Conservation (phyloP, 2,113 vertebrate species). For the Sylvia atricapilla region DNA sequence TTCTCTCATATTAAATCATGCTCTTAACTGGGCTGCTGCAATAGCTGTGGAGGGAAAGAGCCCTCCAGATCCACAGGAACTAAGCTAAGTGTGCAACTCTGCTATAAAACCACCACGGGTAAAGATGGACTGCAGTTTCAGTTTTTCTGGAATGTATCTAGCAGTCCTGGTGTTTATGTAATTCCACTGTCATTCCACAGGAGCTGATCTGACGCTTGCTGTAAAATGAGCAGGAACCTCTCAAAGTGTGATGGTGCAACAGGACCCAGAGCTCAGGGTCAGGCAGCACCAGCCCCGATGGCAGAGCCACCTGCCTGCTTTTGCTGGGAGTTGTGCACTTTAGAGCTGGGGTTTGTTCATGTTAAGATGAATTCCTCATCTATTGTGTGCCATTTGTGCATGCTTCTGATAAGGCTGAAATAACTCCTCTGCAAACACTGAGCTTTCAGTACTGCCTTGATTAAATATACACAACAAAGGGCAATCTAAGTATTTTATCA, state of each 20-base stretch:
- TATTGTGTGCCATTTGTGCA: background rate
- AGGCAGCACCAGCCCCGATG: background rate
- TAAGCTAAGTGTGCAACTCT: background rate
- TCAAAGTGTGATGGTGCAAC: background rate
- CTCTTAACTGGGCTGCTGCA: constrained; percentile 4
- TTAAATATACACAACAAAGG: background rate
- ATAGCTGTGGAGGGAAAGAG: background rate
- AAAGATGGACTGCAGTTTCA: background rate
- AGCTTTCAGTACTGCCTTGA: background rate
- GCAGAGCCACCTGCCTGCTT: background rate
- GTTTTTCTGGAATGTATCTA: background rate
- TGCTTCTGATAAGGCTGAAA: background rate
- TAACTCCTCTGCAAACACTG: background rate
- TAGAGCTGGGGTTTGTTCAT: background rate
- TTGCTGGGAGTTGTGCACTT: background rate
- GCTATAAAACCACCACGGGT: background rate
- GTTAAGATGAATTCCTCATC: background rate
- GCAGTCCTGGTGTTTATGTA: background rate
- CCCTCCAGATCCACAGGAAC: background rate
- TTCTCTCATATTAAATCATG: constrained; percentile 13
- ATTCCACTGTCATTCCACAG: background rate
- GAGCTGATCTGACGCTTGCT: background rate
- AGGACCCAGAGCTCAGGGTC: background rate
- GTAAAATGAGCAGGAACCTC: background rate
- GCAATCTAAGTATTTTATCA: background rate